These are phyloP conservation scores for Carcharodon carcharias DNA, from an alignment of 2,797 vertebrate genomes.

Conservation along the genomic window DNA sequence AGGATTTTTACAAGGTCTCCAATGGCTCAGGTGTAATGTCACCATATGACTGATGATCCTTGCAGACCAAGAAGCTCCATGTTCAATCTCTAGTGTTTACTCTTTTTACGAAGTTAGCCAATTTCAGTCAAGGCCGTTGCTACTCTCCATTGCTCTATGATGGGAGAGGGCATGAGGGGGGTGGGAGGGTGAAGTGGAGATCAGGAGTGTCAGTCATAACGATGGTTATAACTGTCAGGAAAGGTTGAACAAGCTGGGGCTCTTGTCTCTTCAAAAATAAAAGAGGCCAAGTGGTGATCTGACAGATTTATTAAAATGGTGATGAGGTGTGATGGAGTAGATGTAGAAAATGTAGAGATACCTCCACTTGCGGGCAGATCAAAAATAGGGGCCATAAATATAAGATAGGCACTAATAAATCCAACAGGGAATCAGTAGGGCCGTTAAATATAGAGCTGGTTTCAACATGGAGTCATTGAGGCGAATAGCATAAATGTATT, in stretches of 20 bases:
- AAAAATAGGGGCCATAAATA: neutral
- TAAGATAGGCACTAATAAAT: neutral
- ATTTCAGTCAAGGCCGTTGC: neutral
- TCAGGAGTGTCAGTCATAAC: neutral
- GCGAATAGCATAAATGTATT: neutral
- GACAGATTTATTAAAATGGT: neutral
- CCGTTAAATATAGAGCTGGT: neutral
- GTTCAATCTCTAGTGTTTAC: neutral
- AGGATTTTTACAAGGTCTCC: neutral
- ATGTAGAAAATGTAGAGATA: neutral
- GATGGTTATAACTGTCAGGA: neutral
- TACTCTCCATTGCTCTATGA: neutral
- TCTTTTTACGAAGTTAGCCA: neutral
- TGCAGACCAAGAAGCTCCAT: neutral
- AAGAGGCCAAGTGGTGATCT: neutral
- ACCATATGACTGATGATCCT: neutral
- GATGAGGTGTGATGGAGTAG: no score
- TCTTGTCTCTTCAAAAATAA: neutral
- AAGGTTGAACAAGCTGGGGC: neutral
- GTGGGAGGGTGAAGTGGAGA: neutral
- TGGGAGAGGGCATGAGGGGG: no score
- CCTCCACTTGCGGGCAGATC: neutral
- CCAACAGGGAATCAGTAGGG: neutral
- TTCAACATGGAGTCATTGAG: neutral
- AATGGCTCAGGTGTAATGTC: neutral